phyloP scores from a whole-genome alignment of 2,113 vertebrate genomes.

The Oplegnathus fasciatus region DNA sequence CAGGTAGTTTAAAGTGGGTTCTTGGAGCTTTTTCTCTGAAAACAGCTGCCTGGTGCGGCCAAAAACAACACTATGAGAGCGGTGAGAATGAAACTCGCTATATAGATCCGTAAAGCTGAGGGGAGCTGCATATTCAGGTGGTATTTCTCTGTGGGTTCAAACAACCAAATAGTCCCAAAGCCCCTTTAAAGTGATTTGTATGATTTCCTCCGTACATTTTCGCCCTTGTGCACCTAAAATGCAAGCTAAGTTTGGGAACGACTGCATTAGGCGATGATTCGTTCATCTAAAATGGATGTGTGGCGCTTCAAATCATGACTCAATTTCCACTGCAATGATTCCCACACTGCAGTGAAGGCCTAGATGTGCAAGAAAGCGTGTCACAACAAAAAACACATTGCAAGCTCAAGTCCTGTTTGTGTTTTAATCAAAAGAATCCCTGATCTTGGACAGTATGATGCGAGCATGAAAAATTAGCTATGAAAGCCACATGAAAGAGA shows the following conservation, averaged over 20 bases:
- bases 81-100: too few relatives aligned
- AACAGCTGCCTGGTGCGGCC: too few relatives aligned
- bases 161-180: background rate
- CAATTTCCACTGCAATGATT: background rate
- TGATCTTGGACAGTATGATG: constrained; percentile 10
- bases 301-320: background rate
- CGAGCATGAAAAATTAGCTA: constrained; percentile 21
- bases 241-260: background rate
- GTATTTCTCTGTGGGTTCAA: too few relatives aligned
- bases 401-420: constrained; percentile 5
- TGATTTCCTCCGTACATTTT: background rate
- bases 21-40: too few relatives aligned
- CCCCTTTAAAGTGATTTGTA: background rate
- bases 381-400: constrained; percentile 6
- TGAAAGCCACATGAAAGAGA: constrained; percentile 27
- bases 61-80: too few relatives aligned
- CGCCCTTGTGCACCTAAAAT: background rate
- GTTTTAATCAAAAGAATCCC: constrained; percentile 45
- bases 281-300: background rate
- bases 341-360: constrained; percentile 12
- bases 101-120: too few relatives aligned
- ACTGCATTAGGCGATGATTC: background rate
- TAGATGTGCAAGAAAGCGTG: constrained; percentile 34
- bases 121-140: too few relatives aligned
- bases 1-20: too few relatives aligned